These are phyloP conservation scores for Falco cherrug DNA, from an alignment of 2,797 vertebrate species.

Conservation along the genomic window DNA sequence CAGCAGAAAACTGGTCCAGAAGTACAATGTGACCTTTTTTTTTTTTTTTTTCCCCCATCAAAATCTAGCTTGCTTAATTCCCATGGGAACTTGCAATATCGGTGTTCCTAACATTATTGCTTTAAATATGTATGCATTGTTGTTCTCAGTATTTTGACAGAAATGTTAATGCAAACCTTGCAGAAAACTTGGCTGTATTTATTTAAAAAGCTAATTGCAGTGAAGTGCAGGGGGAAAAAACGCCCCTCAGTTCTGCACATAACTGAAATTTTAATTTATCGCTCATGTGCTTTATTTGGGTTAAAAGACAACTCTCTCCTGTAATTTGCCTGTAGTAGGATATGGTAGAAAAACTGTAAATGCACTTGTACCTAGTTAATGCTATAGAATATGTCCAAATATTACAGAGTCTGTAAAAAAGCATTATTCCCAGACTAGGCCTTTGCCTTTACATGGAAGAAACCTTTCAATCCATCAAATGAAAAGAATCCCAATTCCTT, in stretches of 20 bases:
- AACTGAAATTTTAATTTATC: not conserved
- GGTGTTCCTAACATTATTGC: not conserved
- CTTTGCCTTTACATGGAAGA: not conserved
- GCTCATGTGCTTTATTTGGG: not conserved
- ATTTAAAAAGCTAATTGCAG: not conserved
- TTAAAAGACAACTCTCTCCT: not conserved
- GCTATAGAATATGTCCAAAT: not conserved
- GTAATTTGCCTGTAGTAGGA: not conserved
- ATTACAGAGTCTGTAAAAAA: not conserved
- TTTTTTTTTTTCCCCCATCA: not conserved
- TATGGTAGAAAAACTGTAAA: not conserved
- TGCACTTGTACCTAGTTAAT: not conserved
- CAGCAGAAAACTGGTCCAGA: not conserved
- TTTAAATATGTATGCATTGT: accelerated
- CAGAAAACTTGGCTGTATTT: not conserved
- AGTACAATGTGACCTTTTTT: not conserved
- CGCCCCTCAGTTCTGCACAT: not conserved
- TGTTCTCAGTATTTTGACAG: not conserved
- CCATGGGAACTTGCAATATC: not conserved
- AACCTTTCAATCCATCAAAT: not conserved
- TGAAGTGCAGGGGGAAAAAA: not conserved
- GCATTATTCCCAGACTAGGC: not conserved
- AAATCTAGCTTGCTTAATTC: not conserved
- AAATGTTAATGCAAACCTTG: not conserved
- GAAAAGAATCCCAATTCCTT: not conserved